A percentile compares a stretch with the other conserved stretches of the same genome.
Conservation (phyloP, 2,797 vertebrate species). For the Labroides dimidiatus region DNA sequence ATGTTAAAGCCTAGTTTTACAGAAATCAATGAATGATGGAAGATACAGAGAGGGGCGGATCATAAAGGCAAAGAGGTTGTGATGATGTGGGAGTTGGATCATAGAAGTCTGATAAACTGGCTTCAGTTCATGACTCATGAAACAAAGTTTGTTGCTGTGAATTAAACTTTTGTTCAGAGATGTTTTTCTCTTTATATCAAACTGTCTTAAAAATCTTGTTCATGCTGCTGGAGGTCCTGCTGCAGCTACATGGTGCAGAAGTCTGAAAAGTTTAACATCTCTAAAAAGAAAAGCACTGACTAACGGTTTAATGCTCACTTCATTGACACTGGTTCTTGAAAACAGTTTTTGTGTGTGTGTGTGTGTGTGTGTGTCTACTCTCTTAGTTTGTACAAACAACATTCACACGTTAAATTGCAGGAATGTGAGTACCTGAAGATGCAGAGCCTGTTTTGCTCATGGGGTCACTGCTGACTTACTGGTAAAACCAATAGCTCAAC, state of each 20-base stretch:
- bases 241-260: neutral
- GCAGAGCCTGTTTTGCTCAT: no score
- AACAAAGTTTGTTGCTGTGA: neutral
- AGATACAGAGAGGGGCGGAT: constrained; percentile 9
- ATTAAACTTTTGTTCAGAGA: constrained; percentile 5
- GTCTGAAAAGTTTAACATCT: neutral
- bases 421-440: no score
- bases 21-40: neutral
- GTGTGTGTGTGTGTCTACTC: no score
- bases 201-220: constrained; percentile 15
- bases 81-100: neutral
- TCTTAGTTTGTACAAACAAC: no score
- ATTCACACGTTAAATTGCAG: no score
- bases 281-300: neutral
- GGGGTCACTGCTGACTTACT: no score
- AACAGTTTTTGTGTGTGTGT: no score
- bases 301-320: no score
- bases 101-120: neutral
- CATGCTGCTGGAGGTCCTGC: neutral
- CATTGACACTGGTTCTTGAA: no score
- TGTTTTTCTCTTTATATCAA: constrained; percentile 18
- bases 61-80: constrained; percentile 5
- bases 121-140: neutral
- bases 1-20: constrained; percentile 4
- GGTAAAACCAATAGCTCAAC: no score